Evolutionary conservation across 2,113 vertebrate genomes (phyloP).

Genomic region (Bujurquina vittata): DNA sequence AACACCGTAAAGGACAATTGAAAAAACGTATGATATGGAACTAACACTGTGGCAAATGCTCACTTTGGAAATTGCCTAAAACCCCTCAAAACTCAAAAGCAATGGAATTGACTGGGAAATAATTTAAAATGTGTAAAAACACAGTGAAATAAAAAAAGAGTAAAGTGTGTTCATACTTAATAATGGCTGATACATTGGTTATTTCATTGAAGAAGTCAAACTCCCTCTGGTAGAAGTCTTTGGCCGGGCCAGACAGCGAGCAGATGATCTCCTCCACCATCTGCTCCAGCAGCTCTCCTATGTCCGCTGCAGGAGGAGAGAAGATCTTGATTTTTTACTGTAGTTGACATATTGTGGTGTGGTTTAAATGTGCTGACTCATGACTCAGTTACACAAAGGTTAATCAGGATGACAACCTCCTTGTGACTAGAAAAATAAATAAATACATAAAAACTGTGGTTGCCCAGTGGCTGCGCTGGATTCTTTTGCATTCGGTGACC

Average conservation of each 20-base stretch:
- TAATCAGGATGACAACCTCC: no score
- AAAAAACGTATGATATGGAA: background rate
- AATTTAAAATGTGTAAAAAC: background rate
- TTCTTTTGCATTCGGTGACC: no score
- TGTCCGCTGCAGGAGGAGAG: slow-evolving; percentile 85
- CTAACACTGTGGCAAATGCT: background rate
- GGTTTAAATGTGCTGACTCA: background rate
- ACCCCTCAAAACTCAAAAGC: background rate
- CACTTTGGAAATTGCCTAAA: background rate
- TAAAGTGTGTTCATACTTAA: slow-evolving; percentile 84
- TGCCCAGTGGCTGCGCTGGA: no score
- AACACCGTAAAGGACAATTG: background rate
- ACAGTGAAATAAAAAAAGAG: background rate
- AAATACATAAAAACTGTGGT: no score
- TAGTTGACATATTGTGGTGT: background rate
- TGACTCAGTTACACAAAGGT: background rate
- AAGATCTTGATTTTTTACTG: background rate
- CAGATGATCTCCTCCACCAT: slow-evolving; percentile 94
- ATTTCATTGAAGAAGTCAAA: slow-evolving; percentile 99
- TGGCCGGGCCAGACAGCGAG: slow-evolving; percentile 92
- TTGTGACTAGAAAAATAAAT: no score
- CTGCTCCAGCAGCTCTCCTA: slow-evolving; percentile 92
- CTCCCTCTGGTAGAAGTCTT: slow-evolving; percentile 97
- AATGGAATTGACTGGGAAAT: no score
- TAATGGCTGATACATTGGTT: slow-evolving; percentile 94